Base-by-base conservation (phyloP, 2,888 invertebrate genomes). In the Helicoverpa assulta region DNA sequence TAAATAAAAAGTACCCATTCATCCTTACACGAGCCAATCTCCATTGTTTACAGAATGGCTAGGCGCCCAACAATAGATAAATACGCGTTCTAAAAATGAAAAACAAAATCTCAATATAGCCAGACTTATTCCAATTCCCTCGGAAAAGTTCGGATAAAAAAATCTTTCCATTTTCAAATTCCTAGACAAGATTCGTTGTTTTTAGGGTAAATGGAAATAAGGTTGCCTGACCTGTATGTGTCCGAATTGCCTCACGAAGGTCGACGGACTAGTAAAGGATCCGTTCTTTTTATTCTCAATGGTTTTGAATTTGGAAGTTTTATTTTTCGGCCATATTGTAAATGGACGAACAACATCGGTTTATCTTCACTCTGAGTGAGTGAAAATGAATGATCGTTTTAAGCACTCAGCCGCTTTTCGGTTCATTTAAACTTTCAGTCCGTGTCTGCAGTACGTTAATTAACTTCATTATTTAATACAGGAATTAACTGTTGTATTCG, bases 301-400 rank as follows among this genome's bases (percentile, higher is more conserved):
- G 47, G 47, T 6, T 7, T 1, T 12, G 47, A 19, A 54, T 29
- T 18, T 2, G 5, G 1, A 50, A 18, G 19, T 65, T 72, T 71
- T 72, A 72, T 54, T 71, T 54, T 58, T 19, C 26, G 40, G 43
- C 19, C 37, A 67, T 67, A 72, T 67, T 56, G 51, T 52, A 67
- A 60, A 52, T 4, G 40, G 10, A 40, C 40, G 18, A 14, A 70
- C 12, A 63, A 58, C 21, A 37, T 40, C 2, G 8, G 16, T 40
- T 7, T 40, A n/a, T 55, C 55, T 16, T 37, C 47, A 37, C 37
- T 19, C 12, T 16, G 14, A 5, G 6, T 19, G 26, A 6, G 12
- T 52, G 18, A 5, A 16, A 43, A 53, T 47, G 4, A n/a, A 18
- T 43, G 14, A 21, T 57, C 10, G 7, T 29, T 52, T 29, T 16